These are phyloP conservation scores for Conistra vaccinii DNA, from an alignment of 2,888 invertebrate species.

Conservation along the genomic window DNA sequence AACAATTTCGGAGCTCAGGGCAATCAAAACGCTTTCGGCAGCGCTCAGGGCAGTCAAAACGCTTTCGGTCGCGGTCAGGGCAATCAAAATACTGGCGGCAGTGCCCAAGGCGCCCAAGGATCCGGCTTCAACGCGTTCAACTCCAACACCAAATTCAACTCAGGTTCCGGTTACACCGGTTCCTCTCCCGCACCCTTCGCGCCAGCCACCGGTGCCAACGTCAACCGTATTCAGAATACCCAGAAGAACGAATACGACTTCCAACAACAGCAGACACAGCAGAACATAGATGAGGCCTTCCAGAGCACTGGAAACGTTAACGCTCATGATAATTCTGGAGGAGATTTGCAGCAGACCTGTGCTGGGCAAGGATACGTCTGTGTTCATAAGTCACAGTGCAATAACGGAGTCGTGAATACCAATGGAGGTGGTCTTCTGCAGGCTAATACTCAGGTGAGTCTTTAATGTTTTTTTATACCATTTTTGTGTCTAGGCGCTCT, in stretches of 20 bases:
- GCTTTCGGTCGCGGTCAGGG: conserved; percentile 29
- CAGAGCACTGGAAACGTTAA: conserved; percentile 81
- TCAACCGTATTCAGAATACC: conserved; percentile 81
- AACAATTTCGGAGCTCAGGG: conserved; percentile 19
- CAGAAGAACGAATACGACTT: conserved; percentile 82
- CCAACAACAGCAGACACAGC: conserved; percentile 81
- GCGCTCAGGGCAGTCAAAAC: conserved; percentile 1
- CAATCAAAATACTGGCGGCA: conserved; percentile 10
- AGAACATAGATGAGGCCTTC: conserved; percentile 83
- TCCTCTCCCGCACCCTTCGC: conserved; percentile 85
- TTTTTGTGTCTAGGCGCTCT: background rate
- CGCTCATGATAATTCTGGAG: conserved; percentile 76
- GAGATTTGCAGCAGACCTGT: conserved; percentile 89
- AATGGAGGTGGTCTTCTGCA: conserved; percentile 87
- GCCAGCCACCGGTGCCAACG: conserved; percentile 77
- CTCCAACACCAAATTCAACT: conserved; percentile 70
- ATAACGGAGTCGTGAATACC: conserved; percentile 90
- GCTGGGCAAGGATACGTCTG: conserved; percentile 91
- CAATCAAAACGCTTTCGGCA: conserved; percentile 19
- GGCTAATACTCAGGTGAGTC: conserved; percentile 90
- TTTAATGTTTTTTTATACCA: background rate
- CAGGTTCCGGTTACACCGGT: conserved; percentile 78
- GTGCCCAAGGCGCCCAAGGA: conserved; percentile 39
- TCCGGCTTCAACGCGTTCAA: conserved; percentile 61
- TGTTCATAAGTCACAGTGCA: conserved; percentile 91